Base-by-base conservation (phyloP, 1,140 invertebrate species). In the Drosophila aff. region DNA sequence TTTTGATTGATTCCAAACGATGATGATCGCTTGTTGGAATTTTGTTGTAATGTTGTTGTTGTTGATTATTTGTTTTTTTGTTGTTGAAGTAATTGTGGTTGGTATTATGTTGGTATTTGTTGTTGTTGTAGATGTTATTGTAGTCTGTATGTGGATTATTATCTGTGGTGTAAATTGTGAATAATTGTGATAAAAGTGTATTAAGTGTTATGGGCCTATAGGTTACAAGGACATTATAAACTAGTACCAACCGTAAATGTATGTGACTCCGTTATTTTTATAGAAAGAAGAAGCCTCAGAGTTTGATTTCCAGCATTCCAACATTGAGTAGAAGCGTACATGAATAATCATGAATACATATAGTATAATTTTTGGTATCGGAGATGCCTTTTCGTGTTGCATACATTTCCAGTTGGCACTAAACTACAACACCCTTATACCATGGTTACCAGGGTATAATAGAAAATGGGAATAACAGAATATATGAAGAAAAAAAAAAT, bases 1-100 rank as follows among this genome's bases (percentile, higher is more conserved):
- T 94, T 86, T 97, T 96, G 78, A 97, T 96, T 3, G 96, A 95
- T 84, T 97, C 96, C 33, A 97, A 93, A 52, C 96, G 94, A 26
- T 96, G 92, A 23, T 94, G 93, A 74, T 96, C 95, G 52, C 78
- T 92, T 31, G 75, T 78, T 55, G 67, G 64, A 64, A 81, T 80
- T 69, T 86, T 81, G 31, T 75, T 79, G 43, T 79, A 61, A 46
- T 57, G 67, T 23, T 23, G 26, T 57, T 71, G 53, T 40, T 57
- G 33, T 57, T 57, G 53, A 26, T 57, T 57, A 75, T 72, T 82
- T 33, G 59, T 66, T 71, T 81, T 74, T 62, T 23, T 23, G 23
- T 73, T 89, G 71, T 83, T 63, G 67, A 76, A 72, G 26, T 84
- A 76, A 64, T 76, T 81, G 65, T 82, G 64, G 59, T 82, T 68